phyloP scores from a whole-genome alignment of 2,888 invertebrate genomes.

The Gortyna flavago region DNA sequence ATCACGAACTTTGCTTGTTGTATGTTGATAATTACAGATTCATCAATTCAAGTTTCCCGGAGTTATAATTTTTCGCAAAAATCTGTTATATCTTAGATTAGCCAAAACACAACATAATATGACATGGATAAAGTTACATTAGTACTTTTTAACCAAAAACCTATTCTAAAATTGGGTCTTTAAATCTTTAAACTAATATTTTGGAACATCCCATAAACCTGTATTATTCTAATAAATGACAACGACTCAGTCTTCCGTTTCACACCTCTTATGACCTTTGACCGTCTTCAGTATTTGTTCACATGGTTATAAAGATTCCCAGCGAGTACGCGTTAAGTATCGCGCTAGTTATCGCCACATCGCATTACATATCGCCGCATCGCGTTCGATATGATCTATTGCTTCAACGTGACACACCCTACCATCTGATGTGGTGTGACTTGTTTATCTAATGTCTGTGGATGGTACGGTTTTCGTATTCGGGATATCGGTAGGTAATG shows the following conservation, averaged over 20 bases:
- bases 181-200: background rate
- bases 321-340: conserved; percentile 8
- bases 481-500: background rate
- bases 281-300: background rate
- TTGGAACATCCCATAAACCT: background rate
- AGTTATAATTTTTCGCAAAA: background rate
- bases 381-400: conserved; percentile 48
- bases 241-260: background rate
- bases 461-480: conserved; percentile 21
- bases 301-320: conserved; percentile 22
- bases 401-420: conserved; percentile 25
- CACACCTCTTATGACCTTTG: background rate
- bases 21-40: background rate
- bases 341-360: conserved; percentile 4
- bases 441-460: conserved; percentile 32
- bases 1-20: background rate
- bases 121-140: too few relatives aligned
- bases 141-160: background rate
- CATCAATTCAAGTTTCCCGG: background rate
- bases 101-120: too few relatives aligned
- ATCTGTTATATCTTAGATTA: too few relatives aligned
- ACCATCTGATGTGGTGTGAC: conserved; percentile 14
- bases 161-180: background rate
- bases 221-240: background rate
- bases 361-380: conserved; percentile 28